Evolutionary conservation across 2,888 invertebrate genomes (phyloP), one percentile per base, ranked within the genome.

Genomic region (Ochlodes sylvanus): DNA sequence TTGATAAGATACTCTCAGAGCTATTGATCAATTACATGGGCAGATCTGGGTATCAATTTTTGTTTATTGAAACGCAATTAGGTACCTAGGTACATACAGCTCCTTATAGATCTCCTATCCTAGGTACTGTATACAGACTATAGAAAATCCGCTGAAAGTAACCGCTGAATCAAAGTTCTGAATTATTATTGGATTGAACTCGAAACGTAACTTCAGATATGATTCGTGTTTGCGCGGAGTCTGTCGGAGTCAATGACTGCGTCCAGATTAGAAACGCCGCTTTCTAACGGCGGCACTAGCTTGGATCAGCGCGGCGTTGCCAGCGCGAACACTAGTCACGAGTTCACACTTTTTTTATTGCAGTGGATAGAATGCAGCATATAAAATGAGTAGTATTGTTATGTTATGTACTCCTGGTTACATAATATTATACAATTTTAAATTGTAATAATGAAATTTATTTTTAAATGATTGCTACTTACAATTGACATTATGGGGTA

Each of bases 251-350:
- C 92, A 92, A 85, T 92, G 92, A 92, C 90, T 91, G 92, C 80
- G 81, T 85, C 85, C 84, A 90, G 92, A 92, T 92, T 92, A 92
- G 92, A 91, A 92, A 92, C 90, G 88, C 76, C 83, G 89, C 91
- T 92, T 92, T 92, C 92, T 75, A 75, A 79, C 83, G 90, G 88
- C 90, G 88, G 90, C 79, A 75, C 75, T 84, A 87, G 63, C 69
- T 73, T 86, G 84, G 83, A 84, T 73, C 42, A 57, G 44, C 32
- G 78, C 87, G 88, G 74, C 83, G 91, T 91, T 91, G 91, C 90
- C 89, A 84, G 81, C 79, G 74, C 80, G 86, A 74, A 72, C 71
- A 71, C 74, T 70, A 27, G 27, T 27, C 71, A 44, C 64, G 67
- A 73, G 76, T 73, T 75, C 74, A 76, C 69, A 68, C 70, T 72